Conservation (phyloP, 2,888 invertebrate genomes). For the Mesodorylaimus sp. region DNA sequence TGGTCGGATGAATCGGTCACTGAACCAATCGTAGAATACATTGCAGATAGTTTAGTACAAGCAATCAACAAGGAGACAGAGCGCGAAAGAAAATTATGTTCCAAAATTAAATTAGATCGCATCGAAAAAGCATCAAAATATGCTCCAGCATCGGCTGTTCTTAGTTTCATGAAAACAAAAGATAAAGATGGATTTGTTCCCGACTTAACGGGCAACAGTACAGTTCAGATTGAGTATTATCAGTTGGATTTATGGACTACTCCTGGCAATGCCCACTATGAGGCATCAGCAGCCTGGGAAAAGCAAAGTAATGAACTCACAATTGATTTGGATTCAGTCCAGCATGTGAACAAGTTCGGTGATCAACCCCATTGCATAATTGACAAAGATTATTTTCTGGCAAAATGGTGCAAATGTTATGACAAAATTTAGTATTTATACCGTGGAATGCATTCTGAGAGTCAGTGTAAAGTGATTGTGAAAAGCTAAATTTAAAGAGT, state of each 20-base stretch:
- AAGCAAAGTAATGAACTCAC: constrained; percentile 40
- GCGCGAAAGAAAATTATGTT: constrained; percentile 30
- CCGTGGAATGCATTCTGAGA: too few species aligned
- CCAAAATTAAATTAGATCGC: constrained; percentile 37
- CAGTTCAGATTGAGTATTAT: constrained; percentile 46
- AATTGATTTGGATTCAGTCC: constrained; percentile 50
- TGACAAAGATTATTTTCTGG: constrained; percentile 30
- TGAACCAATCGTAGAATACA: constrained; percentile 38
- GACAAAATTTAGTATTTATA: too few species aligned
- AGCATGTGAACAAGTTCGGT: constrained; percentile 64
- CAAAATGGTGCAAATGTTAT: constrained; percentile 26
- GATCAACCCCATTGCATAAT: constrained; percentile 60
- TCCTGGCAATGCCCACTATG: constrained; percentile 61
- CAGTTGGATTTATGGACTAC: constrained; percentile 54
- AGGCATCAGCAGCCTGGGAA: constrained; percentile 53
- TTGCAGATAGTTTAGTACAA: constrained; percentile 37
- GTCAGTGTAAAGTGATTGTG: too few species aligned
- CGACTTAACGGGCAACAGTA: constrained; percentile 48
- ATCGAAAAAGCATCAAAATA: constrained; percentile 46
- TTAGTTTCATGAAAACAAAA: constrained; percentile 23
- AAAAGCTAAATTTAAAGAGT: too few species aligned
- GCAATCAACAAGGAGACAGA: constrained; percentile 35
- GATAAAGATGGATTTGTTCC: constrained; percentile 70
- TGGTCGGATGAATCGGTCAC: constrained; percentile 48
- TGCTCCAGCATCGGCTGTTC: constrained; percentile 28